Evolutionary conservation across 92 coral and sea anemone genomes (phyloP).

Genomic region (Epizoanthus scotinus): DNA sequence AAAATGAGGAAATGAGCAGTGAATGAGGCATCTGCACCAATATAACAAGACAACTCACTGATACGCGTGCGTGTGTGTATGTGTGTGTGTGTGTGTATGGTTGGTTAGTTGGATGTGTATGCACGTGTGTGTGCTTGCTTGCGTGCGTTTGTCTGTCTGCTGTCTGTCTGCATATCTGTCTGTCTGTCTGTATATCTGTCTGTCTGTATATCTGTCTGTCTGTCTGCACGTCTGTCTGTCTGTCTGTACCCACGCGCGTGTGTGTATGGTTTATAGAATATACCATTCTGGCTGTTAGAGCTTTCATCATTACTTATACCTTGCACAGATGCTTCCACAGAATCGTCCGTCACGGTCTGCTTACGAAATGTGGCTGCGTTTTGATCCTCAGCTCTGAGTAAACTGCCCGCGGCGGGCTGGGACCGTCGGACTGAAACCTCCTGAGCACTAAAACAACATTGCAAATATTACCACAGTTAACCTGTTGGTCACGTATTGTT

Average conservation of each 20-base stretch:
- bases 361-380: slow-evolving; percentile 31
- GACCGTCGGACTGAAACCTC: slow-evolving; percentile 65
- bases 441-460: slow-evolving; percentile 52
- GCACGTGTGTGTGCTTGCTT: too few species aligned
- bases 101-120: too few species aligned
- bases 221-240: too few species aligned
- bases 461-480: neutral
- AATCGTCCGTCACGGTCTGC: slow-evolving; percentile 50
- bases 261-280: too few species aligned
- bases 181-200: too few species aligned
- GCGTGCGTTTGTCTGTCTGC: too few species aligned
- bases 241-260: too few species aligned
- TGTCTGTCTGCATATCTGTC: too few species aligned
- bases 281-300: too few species aligned
- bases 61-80: neutral
- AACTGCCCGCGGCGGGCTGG: slow-evolving; percentile 57
- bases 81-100: too few species aligned
- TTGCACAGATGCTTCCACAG: slow-evolving; percentile 45
- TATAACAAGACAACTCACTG: slow-evolving; percentile 17
- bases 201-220: too few species aligned
- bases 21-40: neutral
- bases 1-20: neutral
- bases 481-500: neutral
- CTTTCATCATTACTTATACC: slow-evolving; percentile 26
- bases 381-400: slow-evolving; percentile 22